Percentiles rank a stretch among this genome's conserved stretches.
phyloP scores from a whole-genome alignment of 2,797 vertebrate genomes.

The Gobionotothen gibberifrons region DNA sequence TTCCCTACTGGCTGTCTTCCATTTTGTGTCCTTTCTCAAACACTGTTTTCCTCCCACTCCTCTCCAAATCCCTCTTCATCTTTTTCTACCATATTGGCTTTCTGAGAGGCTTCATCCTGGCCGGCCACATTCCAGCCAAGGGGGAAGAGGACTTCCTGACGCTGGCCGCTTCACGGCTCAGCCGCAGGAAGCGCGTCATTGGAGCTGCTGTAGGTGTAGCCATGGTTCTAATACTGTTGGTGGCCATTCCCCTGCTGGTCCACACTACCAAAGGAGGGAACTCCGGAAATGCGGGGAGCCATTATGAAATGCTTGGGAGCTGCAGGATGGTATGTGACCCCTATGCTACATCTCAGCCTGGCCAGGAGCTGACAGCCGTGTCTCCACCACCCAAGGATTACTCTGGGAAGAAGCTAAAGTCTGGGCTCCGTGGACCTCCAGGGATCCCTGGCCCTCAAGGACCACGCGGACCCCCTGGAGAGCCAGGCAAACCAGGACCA shows the following conservation, averaged over 20 bases:
- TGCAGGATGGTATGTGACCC: conserved; percentile 95
- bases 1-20: conserved; percentile 51
- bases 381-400: conserved; percentile 88
- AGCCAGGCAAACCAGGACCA: conserved; percentile 89
- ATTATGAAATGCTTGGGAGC: conserved; percentile 94
- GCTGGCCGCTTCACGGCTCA: conserved; percentile 94
- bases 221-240: conserved; percentile 94
- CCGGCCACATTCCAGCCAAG: conserved; percentile 93
- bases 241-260: conserved; percentile 96
- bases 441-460: conserved; percentile 88
- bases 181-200: conserved; percentile 93
- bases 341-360: conserved; percentile 83
- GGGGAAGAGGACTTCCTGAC: conserved; percentile 95
- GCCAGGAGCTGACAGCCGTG: conserved; percentile 77
- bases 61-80: conserved; percentile 34
- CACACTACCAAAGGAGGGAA: conserved; percentile 91
- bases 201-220: conserved; percentile 94
- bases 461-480: conserved; percentile 86
- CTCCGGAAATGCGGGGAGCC: conserved; percentile 82
- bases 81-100: conserved; percentile 65
- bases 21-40: conserved; percentile 42
- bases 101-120: conserved; percentile 79
- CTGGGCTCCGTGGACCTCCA: conserved; percentile 86
- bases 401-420: conserved; percentile 88
- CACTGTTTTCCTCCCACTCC: conserved; percentile 16